Conservation (phyloP, 2,113 vertebrate species). For the Brachyhypopomus occidentalis region DNA sequence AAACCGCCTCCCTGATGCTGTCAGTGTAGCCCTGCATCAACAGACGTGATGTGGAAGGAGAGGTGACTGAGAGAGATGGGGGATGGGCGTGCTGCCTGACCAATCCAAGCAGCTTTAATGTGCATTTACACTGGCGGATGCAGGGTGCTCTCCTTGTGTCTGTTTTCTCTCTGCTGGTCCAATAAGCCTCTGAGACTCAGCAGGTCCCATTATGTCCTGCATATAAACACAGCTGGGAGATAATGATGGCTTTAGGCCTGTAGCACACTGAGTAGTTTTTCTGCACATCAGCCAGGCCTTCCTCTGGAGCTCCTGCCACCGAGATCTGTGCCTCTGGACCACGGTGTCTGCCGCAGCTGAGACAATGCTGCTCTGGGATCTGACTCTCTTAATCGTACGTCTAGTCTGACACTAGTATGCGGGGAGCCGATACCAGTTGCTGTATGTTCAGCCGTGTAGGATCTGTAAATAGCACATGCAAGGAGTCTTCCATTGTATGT, state of each 20-base stretch:
- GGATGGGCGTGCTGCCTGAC: not conserved
- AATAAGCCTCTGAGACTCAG: conserved; percentile 35
- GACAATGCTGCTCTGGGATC: conserved; percentile 32
- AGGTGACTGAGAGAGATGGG: not conserved
- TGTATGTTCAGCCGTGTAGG: not conserved
- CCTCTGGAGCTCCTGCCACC: conserved; percentile 1
- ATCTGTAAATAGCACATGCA: not conserved
- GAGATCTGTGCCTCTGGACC: not conserved
- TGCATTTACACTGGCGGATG: not conserved
- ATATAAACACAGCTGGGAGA: conserved; percentile 52
- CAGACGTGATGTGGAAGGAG: conserved; percentile 8
- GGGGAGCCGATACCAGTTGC: not conserved
- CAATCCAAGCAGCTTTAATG: conserved; percentile 1
- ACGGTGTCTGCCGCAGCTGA: conserved; percentile 1
- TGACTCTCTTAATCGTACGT: conserved; percentile 23
- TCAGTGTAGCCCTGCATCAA: conserved; percentile 37
- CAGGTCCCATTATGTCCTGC: conserved; percentile 39
- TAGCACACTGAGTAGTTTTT: conserved; percentile 26
- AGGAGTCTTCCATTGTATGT: no score
- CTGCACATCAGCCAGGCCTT: conserved; percentile 21
- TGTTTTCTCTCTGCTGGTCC: not conserved
- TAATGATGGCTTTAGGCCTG: conserved; percentile 38
- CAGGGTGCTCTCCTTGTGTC: not conserved
- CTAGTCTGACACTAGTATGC: not conserved
- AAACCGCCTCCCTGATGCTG: conserved; percentile 53